Evolutionary conservation across 2,888 invertebrate genomes (phyloP).

Genomic region (Sycophila texana): DNA sequence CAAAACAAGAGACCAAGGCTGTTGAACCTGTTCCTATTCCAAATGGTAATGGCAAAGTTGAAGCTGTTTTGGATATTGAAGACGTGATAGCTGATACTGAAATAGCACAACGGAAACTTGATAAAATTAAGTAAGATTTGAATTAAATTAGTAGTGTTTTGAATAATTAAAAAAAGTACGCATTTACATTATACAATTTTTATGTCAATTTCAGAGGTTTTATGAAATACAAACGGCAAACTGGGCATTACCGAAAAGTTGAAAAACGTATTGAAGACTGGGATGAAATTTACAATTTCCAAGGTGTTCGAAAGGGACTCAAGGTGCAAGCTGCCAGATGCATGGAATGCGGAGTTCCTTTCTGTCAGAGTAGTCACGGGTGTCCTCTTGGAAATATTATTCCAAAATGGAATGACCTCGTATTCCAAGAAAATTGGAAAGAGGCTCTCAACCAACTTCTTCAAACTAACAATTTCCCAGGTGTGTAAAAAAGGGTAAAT

Average conservation of each 20-base stretch:
- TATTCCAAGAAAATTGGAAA: conserved; percentile 96
- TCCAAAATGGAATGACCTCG: conserved; percentile 98
- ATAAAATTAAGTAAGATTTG: conserved; percentile 88
- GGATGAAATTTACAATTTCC: conserved; percentile 96
- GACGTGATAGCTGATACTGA: conserved; percentile 88
- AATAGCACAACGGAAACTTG: conserved; percentile 87
- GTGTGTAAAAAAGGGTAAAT: conserved; percentile 62
- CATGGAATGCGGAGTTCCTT: conserved; percentile 99
- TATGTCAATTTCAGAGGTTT: conserved; percentile 84
- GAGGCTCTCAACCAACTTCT: conserved; percentile 94
- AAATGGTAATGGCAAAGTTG: conserved; percentile 73
- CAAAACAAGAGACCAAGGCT: conserved; percentile 69
- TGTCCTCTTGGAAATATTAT: conserved; percentile 99
- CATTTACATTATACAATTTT: neutral
- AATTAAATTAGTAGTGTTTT: conserved; percentile 72
- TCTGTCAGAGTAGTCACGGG: conserved; percentile 96
- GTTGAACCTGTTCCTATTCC: conserved; percentile 63
- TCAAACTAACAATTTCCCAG: conserved; percentile 99
- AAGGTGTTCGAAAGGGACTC: conserved; percentile 91
- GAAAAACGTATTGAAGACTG: conserved; percentile 93
- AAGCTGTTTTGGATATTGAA: conserved; percentile 88
- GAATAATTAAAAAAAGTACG: neutral
- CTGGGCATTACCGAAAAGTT: conserved; percentile 89
- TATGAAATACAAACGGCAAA: conserved; percentile 96
- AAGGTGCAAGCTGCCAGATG: conserved; percentile 94